A percentile compares a stretch with the other conserved stretches of the same genome.
Conservation (phyloP, 2,113 vertebrate species). For the Bothrops jararaca region DNA sequence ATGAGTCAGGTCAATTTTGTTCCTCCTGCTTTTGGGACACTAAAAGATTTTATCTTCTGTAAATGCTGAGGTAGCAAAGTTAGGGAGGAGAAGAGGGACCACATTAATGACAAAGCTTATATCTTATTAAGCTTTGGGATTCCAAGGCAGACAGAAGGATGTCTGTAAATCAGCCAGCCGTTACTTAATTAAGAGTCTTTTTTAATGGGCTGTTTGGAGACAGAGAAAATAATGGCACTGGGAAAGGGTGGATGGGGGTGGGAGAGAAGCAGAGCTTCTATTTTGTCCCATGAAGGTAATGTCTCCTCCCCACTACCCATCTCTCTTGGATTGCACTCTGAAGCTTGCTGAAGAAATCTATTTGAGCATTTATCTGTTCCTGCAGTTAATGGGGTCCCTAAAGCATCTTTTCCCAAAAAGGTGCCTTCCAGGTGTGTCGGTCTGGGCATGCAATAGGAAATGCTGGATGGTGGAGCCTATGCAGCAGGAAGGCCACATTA, state of each 20-base stretch:
- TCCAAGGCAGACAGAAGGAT: neutral
- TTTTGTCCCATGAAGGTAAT: neutral
- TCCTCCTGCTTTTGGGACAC: neutral
- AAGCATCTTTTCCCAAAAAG: neutral
- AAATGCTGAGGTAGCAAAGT: neutral
- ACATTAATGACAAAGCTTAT: neutral
- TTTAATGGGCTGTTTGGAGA: neutral
- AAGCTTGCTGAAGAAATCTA: neutral
- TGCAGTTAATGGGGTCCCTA: neutral
- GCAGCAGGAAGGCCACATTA: neutral
- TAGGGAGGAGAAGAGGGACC: neutral
- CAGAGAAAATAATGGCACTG: neutral
- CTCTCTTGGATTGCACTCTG: neutral
- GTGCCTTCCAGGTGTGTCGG: neutral
- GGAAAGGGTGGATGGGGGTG: too few relatives aligned
- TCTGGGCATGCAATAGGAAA: neutral
- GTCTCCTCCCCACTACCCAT: neutral
- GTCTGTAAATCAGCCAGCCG: slow-evolving; percentile 1
- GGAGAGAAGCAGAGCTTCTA: neutral
- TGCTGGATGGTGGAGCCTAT: neutral
- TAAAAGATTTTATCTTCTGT: neutral
- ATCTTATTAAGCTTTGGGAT: neutral
- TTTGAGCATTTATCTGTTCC: neutral
- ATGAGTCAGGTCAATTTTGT: neutral
- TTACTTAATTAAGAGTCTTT: slow-evolving; percentile 9